phyloP scores from a whole-genome alignment of 2,113 vertebrate species.

The Calidris pugnax region DNA sequence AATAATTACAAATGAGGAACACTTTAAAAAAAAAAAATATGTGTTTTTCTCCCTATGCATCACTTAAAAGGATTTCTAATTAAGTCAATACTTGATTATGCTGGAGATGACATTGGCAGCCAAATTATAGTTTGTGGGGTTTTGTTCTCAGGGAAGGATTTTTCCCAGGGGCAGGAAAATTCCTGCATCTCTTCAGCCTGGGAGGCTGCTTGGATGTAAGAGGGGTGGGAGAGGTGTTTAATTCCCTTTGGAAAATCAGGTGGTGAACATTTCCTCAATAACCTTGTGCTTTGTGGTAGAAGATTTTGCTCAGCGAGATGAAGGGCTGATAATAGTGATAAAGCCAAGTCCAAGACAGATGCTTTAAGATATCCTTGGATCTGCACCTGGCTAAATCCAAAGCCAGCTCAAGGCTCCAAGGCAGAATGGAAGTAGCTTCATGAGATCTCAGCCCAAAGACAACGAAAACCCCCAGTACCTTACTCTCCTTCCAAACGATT shows the following conservation, averaged over 20 bases:
- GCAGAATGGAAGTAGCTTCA: not conserved
- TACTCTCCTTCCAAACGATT: not conserved
- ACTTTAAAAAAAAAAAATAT: slow-evolving; percentile 43
- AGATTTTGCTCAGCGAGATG: not conserved
- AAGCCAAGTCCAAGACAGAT: not conserved
- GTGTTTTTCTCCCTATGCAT: slow-evolving; percentile 58
- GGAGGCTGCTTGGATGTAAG: not conserved
- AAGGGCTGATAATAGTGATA: not conserved
- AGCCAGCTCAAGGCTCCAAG: not conserved
- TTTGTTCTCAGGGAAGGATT: slow-evolving; percentile 32
- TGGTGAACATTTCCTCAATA: not conserved
- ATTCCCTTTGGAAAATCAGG: not conserved
- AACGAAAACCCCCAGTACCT: not conserved
- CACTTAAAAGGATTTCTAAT: slow-evolving; percentile 69
- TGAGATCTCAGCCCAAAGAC: not conserved
- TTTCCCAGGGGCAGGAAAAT: slow-evolving; percentile 33
- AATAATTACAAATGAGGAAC: slow-evolving; percentile 64
- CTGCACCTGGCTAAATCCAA: not conserved
- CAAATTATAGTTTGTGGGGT: slow-evolving; percentile 35
- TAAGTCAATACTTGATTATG: slow-evolving; percentile 65
- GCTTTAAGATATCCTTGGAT: not conserved
- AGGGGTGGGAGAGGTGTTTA: not conserved
- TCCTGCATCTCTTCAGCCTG: not conserved
- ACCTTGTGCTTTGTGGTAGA: not conserved
- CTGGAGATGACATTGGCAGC: slow-evolving; percentile 57